Conservation (phyloP, 2,113 vertebrate species). For the Pachycephala philippinensis region DNA sequence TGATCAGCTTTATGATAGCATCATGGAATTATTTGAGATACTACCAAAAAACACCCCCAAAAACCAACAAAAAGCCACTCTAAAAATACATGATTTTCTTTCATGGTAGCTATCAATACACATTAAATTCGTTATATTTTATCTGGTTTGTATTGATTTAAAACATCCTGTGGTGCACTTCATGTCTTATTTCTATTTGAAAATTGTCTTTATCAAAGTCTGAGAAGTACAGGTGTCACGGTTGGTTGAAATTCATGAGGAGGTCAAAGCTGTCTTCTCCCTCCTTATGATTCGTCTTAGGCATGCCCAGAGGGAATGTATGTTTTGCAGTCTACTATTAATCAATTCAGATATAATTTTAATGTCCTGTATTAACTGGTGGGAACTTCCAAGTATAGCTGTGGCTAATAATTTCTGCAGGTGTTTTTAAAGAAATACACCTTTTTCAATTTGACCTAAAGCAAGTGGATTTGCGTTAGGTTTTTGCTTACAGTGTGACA, state of each 20-base stretch:
- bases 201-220: neutral
- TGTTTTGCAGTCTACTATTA: neutral
- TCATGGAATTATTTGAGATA: neutral
- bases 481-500: neutral
- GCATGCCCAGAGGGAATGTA: fast-evolving
- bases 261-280: neutral
- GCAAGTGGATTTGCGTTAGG: neutral
- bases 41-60: neutral
- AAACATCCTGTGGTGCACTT: neutral
- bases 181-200: neutral
- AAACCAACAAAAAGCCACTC: neutral
- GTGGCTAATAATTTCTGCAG: neutral
- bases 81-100: neutral
- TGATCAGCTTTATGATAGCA: neutral
- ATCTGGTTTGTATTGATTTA: neutral
- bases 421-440: neutral
- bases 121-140: neutral
- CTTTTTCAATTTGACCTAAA: neutral
- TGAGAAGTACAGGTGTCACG: neutral
- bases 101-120: neutral
- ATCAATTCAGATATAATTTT: neutral
- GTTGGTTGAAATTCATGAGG: neutral
- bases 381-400: neutral
- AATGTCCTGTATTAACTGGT: neutral
- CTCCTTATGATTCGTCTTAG: neutral